Evolutionary conservation across 2,113 vertebrate species (phyloP).

Genomic region (Salvator merianae): DNA sequence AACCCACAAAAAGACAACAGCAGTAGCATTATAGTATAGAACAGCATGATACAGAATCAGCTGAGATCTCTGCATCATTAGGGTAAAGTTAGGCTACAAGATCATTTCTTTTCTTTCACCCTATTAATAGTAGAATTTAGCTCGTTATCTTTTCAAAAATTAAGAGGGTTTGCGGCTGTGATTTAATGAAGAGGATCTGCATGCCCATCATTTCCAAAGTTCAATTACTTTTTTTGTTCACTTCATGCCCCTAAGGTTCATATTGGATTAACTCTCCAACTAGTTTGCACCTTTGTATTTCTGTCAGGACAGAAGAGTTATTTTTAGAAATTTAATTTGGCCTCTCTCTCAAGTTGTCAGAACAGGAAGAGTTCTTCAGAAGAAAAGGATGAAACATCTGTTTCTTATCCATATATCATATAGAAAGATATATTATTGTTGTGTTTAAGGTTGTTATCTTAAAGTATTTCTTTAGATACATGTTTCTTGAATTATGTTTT

Average conservation of each 20-base stretch:
- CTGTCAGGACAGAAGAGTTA: slow-evolving; percentile 25
- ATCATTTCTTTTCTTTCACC: neutral
- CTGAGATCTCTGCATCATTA: neutral
- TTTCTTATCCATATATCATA: neutral
- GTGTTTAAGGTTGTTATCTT: accelerated
- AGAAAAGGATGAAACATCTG: slow-evolving; percentile 31
- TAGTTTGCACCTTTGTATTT: slow-evolving; percentile 49
- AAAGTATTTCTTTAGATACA: neutral
- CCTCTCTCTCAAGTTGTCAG: slow-evolving; percentile 38
- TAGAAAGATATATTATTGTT: slow-evolving; percentile 2
- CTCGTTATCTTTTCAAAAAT: neutral
- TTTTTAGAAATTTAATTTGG: slow-evolving; percentile 40
- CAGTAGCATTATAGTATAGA: neutral
- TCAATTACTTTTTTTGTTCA: slow-evolving; percentile 22
- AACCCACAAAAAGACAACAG: no score
- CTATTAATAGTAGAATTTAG: slow-evolving; percentile 9
- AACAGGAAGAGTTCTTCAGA: slow-evolving; percentile 35
- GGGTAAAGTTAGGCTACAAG: neutral
- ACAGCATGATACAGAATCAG: neutral
- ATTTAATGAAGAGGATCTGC: slow-evolving; percentile 33
- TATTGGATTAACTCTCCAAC: slow-evolving; percentile 46
- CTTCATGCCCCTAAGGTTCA: slow-evolving; percentile 21
- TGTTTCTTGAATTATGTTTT: slow-evolving; percentile 16
- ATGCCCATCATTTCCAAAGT: neutral
- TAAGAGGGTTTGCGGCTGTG: neutral